A percentile compares a stretch with the other conserved stretches of the same genome.
phyloP scores from a whole-genome alignment of 1,140 invertebrate genomes.

The Onthophagus taurus region DNA sequence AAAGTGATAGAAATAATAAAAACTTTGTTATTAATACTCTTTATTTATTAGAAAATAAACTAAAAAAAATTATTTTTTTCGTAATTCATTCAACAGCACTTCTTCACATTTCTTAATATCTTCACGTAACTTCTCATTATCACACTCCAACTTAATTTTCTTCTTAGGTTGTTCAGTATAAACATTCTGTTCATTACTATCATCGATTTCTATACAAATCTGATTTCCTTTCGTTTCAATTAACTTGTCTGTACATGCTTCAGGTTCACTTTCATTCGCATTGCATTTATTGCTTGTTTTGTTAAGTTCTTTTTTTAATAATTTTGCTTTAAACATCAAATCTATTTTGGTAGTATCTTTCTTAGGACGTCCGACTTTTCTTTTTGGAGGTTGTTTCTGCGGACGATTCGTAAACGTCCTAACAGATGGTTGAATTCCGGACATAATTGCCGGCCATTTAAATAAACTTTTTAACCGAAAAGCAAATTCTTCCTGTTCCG shows the following conservation, averaged over 20 bases:
- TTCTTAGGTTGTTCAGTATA: neutral
- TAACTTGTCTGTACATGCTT: neutral
- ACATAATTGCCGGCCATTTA: constrained; percentile 12
- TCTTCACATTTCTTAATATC: constrained; percentile 5
- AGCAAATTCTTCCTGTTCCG: neutral
- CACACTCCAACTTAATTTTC: neutral
- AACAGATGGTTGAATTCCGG: neutral
- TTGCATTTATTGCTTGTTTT: neutral
- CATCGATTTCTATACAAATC: neutral
- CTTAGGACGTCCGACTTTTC: constrained; percentile 9
- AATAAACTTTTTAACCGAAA: constrained; percentile 6
- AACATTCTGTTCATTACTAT: neutral
- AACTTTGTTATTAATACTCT: no score
- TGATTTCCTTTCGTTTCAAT: neutral
- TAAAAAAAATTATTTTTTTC: neutral
- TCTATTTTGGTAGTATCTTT: constrained; percentile 7
- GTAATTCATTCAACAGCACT: neutral
- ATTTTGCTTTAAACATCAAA: constrained; percentile 7
- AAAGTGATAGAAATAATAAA: no score
- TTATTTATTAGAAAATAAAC: no score
- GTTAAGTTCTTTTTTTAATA: neutral
- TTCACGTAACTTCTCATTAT: neutral
- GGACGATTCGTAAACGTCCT: neutral
- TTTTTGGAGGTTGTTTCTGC: neutral
- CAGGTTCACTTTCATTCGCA: neutral